Evolutionary conservation across 2,797 vertebrate genomes (phyloP).

Genomic region (Cyprinella venusta): DNA sequence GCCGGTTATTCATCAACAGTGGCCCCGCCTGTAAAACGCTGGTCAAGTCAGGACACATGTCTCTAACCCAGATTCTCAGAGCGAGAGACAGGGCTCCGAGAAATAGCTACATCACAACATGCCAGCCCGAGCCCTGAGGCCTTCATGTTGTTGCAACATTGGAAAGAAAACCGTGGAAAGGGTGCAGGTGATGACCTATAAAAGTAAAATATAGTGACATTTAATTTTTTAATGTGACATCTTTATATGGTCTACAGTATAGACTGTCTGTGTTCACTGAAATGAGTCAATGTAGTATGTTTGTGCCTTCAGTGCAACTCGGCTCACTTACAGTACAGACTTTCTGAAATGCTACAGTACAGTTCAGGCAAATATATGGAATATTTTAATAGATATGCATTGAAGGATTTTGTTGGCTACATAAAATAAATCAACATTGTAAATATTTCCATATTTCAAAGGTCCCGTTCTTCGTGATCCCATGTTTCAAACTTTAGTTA

Average conservation of each 20-base stretch:
- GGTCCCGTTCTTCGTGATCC: too few relatives aligned
- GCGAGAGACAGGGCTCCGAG: constrained; percentile 2
- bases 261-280: constrained; percentile 17
- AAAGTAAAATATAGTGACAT: constrained; percentile 25
- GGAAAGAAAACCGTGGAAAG: neutral
- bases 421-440: neutral
- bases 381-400: neutral
- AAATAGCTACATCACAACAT: constrained; percentile 10
- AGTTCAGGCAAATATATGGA: neutral
- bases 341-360: neutral
- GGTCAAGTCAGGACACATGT: constrained; percentile 67
- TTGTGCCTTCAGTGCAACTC: constrained; percentile 19
- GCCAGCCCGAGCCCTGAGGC: neutral
- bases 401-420: neutral
- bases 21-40: constrained; percentile 60
- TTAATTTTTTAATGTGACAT: neutral
- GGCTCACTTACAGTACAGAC: constrained; percentile 10
- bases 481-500: too few relatives aligned
- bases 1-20: constrained; percentile 59
- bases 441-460: neutral
- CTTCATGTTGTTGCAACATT: constrained; percentile 7
- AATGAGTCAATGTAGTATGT: constrained; percentile 7
- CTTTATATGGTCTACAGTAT: neutral
- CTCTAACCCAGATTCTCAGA: constrained; percentile 29
- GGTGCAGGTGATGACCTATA: neutral